These are phyloP conservation scores for Sweltsa coloradensis DNA, from an alignment of 1,140 invertebrate genomes.

Conservation along the genomic window DNA sequence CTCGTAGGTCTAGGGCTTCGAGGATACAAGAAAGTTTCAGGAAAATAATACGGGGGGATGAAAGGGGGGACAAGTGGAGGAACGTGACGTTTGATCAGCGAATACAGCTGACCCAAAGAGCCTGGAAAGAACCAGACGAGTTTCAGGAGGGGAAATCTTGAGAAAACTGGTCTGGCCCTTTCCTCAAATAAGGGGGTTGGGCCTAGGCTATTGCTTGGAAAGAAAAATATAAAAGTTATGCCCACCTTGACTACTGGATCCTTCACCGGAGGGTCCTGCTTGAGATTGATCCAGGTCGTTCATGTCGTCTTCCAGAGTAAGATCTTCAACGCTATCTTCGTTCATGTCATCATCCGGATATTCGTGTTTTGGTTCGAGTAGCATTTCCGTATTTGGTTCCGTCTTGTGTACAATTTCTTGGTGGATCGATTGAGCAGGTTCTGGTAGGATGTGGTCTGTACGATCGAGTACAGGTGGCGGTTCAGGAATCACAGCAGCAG, in stretches of 20 bases:
- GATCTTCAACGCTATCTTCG: constrained; percentile 68
- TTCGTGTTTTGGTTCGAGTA: constrained; percentile 64
- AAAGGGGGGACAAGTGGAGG: constrained; percentile 5
- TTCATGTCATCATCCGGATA: constrained; percentile 52
- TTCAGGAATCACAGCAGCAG: not conserved
- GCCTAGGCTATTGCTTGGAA: no score
- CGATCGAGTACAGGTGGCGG: not conserved
- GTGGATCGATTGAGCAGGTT: not conserved
- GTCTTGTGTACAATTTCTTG: constrained; percentile 16
- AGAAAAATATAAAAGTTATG: no score
- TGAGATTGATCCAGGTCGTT: constrained; percentile 43
- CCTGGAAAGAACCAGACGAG: constrained; percentile 16
- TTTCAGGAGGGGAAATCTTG: no score
- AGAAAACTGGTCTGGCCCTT: no score
- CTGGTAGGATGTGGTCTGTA: no score
- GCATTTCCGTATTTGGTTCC: constrained; percentile 31
- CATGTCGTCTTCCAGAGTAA: constrained; percentile 67
- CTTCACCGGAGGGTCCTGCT: constrained; percentile 39
- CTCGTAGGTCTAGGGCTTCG: constrained; percentile 6
- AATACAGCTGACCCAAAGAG: constrained; percentile 16
- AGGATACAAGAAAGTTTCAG: not conserved
- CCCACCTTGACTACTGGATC: constrained; percentile 35
- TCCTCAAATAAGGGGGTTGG: no score
- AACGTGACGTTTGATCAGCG: constrained; percentile 15
- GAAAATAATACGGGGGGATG: not conserved